Evolutionary conservation across 2,797 vertebrate species (phyloP), one percentile per base, ranked within the genome.

Genomic region (Helicolenus hilgendorfi): DNA sequence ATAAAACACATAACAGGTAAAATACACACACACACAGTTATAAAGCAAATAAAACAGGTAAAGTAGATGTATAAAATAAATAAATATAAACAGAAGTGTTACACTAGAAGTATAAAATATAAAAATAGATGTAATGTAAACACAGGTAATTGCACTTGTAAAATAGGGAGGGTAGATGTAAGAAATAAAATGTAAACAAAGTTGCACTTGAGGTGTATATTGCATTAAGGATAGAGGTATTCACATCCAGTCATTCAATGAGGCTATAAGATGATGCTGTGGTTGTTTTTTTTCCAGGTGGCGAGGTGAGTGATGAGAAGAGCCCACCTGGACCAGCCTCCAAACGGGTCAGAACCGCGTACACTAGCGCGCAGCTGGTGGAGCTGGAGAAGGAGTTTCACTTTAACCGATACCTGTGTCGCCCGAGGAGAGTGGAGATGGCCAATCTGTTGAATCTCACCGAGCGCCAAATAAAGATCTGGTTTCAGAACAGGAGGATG

Each of bases 401-500:
- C 96, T 99, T 99, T 95, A 99, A 99, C 95, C 98, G 99, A 79
- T 99, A 99, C 89, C 96, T 99, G 49, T 99, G 99, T 94, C 98
- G 99, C 87, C 99, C 99, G 2, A 98, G 99, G 92, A 96, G 99
- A 76, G 99, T 99, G 95, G 99, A 99, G 84, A 99, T 99, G 99
- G 99, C 99, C 64, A 99, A 99, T 94, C 96, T 99, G 83, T 98
- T 99, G 83, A 99, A 99, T 94, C 98, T 99, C 91, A 99, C 99
- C 24, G 99, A 99, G 96, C 98, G 99, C 59, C 99, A 99, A 96
- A 99, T 99, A 93, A 99, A 99, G 98, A 99, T 99, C 96, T 99
- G 99, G 99, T 99, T 99, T 97, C 99, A 99, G 95, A 99, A 99
- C 97, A 95, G 99, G 87, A 98, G 99, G 95, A 99, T 99, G 99